Evolutionary conservation across 2,888 invertebrate species (phyloP), one percentile per base, ranked within the genome.

Genomic region (Parnassius apollo): DNA sequence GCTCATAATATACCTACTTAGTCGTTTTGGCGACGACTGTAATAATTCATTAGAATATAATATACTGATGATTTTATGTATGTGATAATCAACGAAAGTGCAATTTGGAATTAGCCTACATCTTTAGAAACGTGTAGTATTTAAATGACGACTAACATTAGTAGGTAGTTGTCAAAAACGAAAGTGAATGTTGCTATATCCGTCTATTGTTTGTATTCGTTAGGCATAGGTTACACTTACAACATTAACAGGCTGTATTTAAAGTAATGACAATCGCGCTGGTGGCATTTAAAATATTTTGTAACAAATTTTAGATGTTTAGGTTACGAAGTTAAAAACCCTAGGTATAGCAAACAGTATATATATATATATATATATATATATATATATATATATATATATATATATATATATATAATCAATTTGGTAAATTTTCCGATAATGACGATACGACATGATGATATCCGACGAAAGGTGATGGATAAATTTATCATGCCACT

Each of bases 221-320:
- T 73, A 68, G 69, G 74, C 71, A 76, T 77, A 73, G 68, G 72
- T 68, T 74, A 79, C 77, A 78, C 77, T 77, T 78, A 75, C 76
- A 77, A 79, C 73, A 74, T 77, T 78, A 79, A 81, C 75, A 75
- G 77, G 74, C 74, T 66, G 57, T 69, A 52, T 59, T 8, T 69
- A 74, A 25, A 25, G 25, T 75, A 73, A 67, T 75, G 72, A 72
- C 68, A 62, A 69, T 78, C 76, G 78, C 74, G 71, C 68, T 75
- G 74, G 72, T 81, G 83, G 75, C 85, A 86, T 87, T 86, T 85
- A 82, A 66, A 66, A 74, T 71, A 72, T 87, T 84, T 84, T 77
- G 77, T 82, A 85, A 83, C 73, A 68, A 67, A 71, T 73, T 76
- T 66, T 68, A 70, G 69, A 76, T 74, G 71, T 77, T 78, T 79